Evolutionary conservation across 1,140 invertebrate species (phyloP).

Genomic region (Diachasmimorpha longicaudata): DNA sequence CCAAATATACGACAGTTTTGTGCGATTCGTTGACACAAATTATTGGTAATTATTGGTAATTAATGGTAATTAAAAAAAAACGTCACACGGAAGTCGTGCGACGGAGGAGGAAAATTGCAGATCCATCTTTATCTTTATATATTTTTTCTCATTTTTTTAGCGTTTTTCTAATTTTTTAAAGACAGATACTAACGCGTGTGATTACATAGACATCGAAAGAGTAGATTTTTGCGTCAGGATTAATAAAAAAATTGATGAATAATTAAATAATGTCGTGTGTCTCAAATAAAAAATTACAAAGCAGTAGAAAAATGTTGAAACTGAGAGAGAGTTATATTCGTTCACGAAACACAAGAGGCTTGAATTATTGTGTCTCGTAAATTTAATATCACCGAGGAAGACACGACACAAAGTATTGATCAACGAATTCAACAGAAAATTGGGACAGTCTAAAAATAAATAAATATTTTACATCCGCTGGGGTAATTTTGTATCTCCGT

Average conservation of each 20-base stretch:
- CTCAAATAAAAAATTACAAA: not conserved
- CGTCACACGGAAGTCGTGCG: too few relatives aligned
- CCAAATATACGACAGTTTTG: not conserved
- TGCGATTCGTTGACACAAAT: not conserved
- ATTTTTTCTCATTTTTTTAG: not conserved
- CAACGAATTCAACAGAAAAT: not conserved
- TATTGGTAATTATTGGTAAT: too few relatives aligned
- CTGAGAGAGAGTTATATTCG: not conserved
- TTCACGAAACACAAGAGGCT: not conserved
- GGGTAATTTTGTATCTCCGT: not conserved
- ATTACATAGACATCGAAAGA: conserved; percentile 5
- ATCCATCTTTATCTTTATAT: not conserved
- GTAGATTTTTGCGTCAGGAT: not conserved
- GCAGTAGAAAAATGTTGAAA: not conserved
- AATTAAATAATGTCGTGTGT: not conserved
- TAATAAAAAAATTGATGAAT: not conserved
- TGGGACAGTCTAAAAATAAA: not conserved
- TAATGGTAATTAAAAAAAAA: not conserved
- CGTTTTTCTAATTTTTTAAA: not conserved
- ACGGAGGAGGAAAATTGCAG: not conserved
- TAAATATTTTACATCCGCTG: not conserved
- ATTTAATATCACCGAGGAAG: not conserved
- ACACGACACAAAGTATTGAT: not conserved
- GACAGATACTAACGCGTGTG: conserved; percentile 1
- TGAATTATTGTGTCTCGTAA: not conserved